A percentile compares a stretch with the other conserved stretches of the same genome.
phyloP scores from a whole-genome alignment of 2,888 invertebrate species.

The Rhagonycha lutea region DNA sequence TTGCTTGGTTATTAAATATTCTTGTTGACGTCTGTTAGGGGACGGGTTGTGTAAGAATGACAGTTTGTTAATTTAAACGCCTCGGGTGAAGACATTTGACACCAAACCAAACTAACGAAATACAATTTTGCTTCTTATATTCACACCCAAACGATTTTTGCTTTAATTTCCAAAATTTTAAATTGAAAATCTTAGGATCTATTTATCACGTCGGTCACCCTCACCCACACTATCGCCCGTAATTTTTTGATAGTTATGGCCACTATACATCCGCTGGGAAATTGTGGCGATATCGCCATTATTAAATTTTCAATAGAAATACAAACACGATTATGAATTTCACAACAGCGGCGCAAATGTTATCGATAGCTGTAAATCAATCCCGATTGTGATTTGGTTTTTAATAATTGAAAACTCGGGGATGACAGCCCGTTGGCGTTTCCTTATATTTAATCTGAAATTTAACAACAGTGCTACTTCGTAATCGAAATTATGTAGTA shows the following conservation, averaged over 20 bases:
- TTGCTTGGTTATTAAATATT: conserved; percentile 43
- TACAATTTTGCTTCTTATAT: conserved; percentile 15
- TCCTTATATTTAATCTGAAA: conserved; percentile 10
- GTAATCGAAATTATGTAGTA: conserved; percentile 3
- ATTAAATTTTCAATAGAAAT: conserved; percentile 48
- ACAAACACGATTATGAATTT: conserved; percentile 52
- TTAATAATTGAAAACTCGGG: conserved; percentile 45
- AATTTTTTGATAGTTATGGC: conserved; percentile 8
- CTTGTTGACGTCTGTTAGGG: conserved; percentile 37
- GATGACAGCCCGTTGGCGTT: conserved; percentile 39
- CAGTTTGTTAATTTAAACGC: conserved; percentile 47
- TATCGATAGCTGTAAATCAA: conserved; percentile 52
- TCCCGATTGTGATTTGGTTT: conserved; percentile 47
- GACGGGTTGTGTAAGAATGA: conserved; percentile 43
- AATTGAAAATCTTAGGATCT: neutral
- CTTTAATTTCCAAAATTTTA: neutral
- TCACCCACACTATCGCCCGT: neutral
- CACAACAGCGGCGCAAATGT: conserved; percentile 44
- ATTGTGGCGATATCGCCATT: conserved; percentile 22
- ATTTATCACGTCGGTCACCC: neutral
- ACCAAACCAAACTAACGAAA: conserved; percentile 29
- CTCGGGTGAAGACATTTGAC: conserved; percentile 40
- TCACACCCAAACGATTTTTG: conserved; percentile 14
- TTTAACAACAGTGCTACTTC: conserved; percentile 14
- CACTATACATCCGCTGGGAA: conserved; percentile 12